Base-by-base conservation (phyloP, 2,888 invertebrate species). In the Dryadula phaetusa region DNA sequence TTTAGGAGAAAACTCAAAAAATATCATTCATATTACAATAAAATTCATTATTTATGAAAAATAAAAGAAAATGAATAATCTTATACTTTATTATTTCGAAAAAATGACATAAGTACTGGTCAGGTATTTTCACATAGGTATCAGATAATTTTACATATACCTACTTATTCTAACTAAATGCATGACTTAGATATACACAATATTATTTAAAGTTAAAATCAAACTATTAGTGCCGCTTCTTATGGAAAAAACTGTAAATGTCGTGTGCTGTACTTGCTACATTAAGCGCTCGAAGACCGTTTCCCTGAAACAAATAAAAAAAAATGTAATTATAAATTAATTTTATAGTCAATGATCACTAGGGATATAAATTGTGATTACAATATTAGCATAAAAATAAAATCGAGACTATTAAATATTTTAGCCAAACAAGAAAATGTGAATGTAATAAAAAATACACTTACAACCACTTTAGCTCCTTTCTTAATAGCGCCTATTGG, bases 211-310 rank as follows among this genome's bases (percentile, higher is more conserved):
- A n/a, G n/a, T n/a, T n/a, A n/a, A 22, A 10, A 14, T 4, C 14
- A n/a, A 34, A 46, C 14, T 44, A 40, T 61, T 60, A 71, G 56
- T 76, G 68, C 60, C 71, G 72, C 58, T 72, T 73, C 47, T 67
- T 72, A 52, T 66, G 71, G 42, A 76, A 66, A 6, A 67, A 63
- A 22, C 73, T 77, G 64, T 74, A 77, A n/a, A 85, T 74, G 63
- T 87, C 85, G 67, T 86, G 79, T 0, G 78, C 81, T n/a, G 84
- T 82, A 65, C 75, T 81, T 16, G 82, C 84, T 60, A 84, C 75
- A 69, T 82, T 83, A 37, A 85, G 67, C 20, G 79, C 82, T n/a
- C 80, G 77, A 6, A 86, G 70, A 16, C 82, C 81, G 49, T 83
- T 77, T 16, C 82, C 82, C 85, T 86, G 75, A 60, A 82, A 82